These are phyloP conservation scores for Prenolepis imparis DNA, from an alignment of 2,888 invertebrate species.

Conservation along the genomic window DNA sequence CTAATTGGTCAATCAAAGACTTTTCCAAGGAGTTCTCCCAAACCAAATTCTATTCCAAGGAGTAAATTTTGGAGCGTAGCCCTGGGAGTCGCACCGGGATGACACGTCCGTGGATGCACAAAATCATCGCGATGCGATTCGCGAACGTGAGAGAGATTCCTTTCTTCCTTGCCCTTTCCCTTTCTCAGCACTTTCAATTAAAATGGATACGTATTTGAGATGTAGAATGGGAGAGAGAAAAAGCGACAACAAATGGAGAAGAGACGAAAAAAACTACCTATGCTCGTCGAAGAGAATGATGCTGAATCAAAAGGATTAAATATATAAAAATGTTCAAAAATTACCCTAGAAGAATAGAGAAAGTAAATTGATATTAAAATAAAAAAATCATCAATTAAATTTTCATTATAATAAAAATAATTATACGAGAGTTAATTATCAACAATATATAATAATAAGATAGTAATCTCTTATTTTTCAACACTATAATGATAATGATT, in stretches of 20 bases:
- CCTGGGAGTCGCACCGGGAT: not conserved
- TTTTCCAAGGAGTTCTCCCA: no score
- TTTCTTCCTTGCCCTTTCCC: not conserved
- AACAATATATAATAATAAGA: not conserved
- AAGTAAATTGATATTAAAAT: not conserved
- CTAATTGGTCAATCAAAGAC: no score
- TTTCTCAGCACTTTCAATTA: conserved; percentile 8
- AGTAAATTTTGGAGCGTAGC: no score
- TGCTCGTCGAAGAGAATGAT: not conserved
- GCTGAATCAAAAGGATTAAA: not conserved
- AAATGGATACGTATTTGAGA: not conserved
- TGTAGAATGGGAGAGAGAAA: not conserved
- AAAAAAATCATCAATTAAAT: not conserved
- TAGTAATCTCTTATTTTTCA: not conserved
- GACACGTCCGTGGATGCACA: not conserved
- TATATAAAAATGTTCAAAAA: not conserved
- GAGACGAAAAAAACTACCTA: not conserved
- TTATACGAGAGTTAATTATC: not conserved
- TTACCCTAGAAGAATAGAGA: not conserved
- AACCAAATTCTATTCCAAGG: no score
- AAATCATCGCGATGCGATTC: not conserved
- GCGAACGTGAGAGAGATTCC: not conserved
- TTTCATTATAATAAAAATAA: not conserved
- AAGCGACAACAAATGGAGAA: not conserved
- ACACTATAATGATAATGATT: not conserved